phyloP scores from a whole-genome alignment of 2,113 vertebrate genomes.

The Neolamprologus kungweensis region DNA sequence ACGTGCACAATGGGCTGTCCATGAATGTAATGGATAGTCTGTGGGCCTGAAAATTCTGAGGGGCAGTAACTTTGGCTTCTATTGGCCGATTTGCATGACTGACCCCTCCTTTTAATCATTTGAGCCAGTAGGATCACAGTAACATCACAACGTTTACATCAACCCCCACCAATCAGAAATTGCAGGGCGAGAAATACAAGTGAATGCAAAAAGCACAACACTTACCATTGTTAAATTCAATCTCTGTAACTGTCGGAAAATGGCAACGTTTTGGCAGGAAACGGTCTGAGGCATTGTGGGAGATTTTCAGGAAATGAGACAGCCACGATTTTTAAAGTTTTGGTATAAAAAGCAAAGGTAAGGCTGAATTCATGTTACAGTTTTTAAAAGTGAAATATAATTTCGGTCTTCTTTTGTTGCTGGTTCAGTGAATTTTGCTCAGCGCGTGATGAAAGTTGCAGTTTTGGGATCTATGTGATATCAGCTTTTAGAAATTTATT shows the following conservation, averaged over 20 bases:
- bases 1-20: background rate
- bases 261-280: background rate
- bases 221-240: background rate
- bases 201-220: background rate
- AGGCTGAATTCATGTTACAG: background rate
- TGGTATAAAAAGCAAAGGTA: background rate
- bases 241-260: background rate
- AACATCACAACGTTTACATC: background rate
- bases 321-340: background rate
- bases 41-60: background rate
- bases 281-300: background rate
- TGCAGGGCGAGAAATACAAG: background rate
- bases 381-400: background rate
- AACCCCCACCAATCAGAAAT: background rate
- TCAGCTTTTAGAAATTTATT: background rate
- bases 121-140: background rate
- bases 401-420: background rate
- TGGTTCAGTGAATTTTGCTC: background rate
- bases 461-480: background rate
- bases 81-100: background rate
- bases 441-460: background rate
- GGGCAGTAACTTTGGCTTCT: background rate
- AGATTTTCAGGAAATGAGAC: background rate
- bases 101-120: background rate
- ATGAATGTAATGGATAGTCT: background rate